phyloP scores from a whole-genome alignment of 2,797 vertebrate species.

The Hipposideros larvatus region DNA sequence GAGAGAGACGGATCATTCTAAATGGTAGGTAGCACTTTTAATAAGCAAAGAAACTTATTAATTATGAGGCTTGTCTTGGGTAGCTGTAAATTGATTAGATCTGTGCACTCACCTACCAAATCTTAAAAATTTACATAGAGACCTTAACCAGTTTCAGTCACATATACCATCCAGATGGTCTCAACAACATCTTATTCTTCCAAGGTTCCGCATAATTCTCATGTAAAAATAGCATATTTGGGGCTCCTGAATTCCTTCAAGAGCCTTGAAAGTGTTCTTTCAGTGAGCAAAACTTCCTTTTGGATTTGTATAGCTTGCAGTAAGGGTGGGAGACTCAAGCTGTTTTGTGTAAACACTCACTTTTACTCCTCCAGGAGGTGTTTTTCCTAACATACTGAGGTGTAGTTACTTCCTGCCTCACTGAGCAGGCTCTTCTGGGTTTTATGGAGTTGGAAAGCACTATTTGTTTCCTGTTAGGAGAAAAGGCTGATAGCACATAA shows the following conservation, averaged over 20 bases:
- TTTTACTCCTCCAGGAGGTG: no score
- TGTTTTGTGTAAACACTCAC: not conserved
- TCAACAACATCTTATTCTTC: not conserved
- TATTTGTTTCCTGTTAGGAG: not conserved
- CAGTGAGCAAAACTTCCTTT: not conserved
- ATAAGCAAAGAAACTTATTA: not conserved
- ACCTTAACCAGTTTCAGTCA: not conserved
- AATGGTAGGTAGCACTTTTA: not conserved
- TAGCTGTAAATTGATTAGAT: not conserved
- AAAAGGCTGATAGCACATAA: not conserved
- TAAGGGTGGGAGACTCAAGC: no score
- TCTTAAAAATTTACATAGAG: not conserved
- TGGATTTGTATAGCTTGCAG: not conserved
- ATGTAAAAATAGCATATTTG: not conserved
- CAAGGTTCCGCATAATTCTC: not conserved
- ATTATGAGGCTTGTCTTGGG: not conserved
- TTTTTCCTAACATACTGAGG: not conserved
- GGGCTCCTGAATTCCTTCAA: not conserved
- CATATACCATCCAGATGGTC: not conserved
- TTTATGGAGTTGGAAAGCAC: not conserved
- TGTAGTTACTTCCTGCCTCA: not conserved
- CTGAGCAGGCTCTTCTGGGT: not conserved
- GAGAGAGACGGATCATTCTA: not conserved
- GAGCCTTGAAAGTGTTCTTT: not conserved
- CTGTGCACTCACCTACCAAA: not conserved